Base-by-base conservation (phyloP, 2,888 invertebrate species). In the Cephus sareptanus region DNA sequence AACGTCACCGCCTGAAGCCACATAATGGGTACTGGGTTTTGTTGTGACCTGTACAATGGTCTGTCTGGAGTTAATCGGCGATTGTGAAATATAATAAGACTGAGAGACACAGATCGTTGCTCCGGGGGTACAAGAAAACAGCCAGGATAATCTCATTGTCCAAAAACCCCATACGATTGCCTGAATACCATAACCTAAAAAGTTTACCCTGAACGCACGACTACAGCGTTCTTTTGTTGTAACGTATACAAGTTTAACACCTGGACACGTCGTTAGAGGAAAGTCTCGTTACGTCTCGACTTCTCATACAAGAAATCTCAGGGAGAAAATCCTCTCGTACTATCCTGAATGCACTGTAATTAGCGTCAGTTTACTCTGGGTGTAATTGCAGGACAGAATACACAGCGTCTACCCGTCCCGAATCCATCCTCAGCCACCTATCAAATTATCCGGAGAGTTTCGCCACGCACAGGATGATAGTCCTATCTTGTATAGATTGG, bases 351-450 rank as follows among this genome's bases (percentile, higher is more conserved):
- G 75, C 73, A 37, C 56, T 76, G 76, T 76, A 80, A 80, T 76
- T 76, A 80, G 74, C 76, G 76, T 68, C 68, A 74, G 79, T 80
- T 80, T 80, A 76, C 80, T 73, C 80, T 70, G 73, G 56, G 34
- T 76, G 79, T 80, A 80, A 80, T 76, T 80, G 80, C 74, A 74
- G 35, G 79, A 34, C 68, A 40, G 56, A 23, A 6, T 56, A 56
- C 56, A 56, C 56, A 56, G 9, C 56, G 23, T 23, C 40, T 40
- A 40, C 6, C 15, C 40, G 6, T 23, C 23, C 56, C 56, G 56
- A 56, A 23, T 23, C 6, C 23, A 23, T 56, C 15, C 56, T 23
- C 1, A 9, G 56, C 23, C 56, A 56, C 56, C 35, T 23, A 40
- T 23, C 56, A 9, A 23, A 56, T 56, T 56, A 56, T 23, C 56